These are phyloP conservation scores for Limosa lapponica DNA, from an alignment of 2,797 vertebrate genomes.

Conservation along the genomic window DNA sequence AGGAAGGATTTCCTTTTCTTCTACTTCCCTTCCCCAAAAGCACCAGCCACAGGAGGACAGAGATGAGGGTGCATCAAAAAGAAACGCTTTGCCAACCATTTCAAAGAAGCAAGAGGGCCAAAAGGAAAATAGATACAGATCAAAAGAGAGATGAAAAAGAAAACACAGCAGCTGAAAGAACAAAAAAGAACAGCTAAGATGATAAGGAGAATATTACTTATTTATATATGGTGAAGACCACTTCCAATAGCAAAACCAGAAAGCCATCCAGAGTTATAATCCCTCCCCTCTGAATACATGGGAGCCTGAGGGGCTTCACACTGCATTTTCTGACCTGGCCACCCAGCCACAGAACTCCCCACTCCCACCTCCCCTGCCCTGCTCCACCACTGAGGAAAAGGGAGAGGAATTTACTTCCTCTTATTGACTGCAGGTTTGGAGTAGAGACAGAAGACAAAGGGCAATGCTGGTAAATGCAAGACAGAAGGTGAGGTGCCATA, in stretches of 20 bases:
- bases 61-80: neutral
- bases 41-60: neutral
- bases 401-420: neutral
- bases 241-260: neutral
- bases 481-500: neutral
- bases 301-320: neutral
- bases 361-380: neutral
- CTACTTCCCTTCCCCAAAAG: neutral
- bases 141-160: neutral
- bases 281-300: neutral
- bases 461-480: neutral
- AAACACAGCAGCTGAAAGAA: neutral
- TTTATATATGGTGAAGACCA: neutral
- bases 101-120: neutral
- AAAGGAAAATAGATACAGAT: neutral
- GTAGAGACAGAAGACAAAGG: neutral
- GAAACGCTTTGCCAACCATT: neutral
- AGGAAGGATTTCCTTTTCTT: neutral
- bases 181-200: neutral
- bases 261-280: neutral
- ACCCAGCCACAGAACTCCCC: neutral
- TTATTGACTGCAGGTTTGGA: neutral
- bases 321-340: neutral
- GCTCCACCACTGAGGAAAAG: rapidly evolving
- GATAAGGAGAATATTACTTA: neutral